Base-by-base conservation (phyloP, 2,888 invertebrate genomes). In the Amblyjoppa proteus region DNA sequence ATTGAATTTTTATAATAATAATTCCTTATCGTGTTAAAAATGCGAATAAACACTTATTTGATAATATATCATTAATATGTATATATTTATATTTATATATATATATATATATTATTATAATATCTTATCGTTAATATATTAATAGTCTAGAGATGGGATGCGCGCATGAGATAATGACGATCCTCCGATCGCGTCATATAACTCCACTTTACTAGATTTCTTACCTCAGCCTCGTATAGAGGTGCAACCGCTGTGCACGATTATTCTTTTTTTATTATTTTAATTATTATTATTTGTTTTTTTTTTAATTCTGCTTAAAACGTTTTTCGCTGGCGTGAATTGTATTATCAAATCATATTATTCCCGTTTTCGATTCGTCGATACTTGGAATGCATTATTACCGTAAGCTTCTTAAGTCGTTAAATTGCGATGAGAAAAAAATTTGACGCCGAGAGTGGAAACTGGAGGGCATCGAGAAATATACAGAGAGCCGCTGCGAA, bases 31-130 rank as follows among this genome's bases (percentile, higher is more conserved):
- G 90, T 92, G 90, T 92, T 92, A 93, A 93, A 93, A 93, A 93
- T 93, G 93, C 92, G 93, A 93, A 93, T 93, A 93, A 93, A 93
- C 93, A 93, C 93, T 93, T 93, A 93, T 91, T 90, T 89, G 90
- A 90, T 92, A 91, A 91, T 91, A 91, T 91, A 91, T 91, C 69
- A 85, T 85, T 83, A 74, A 74, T 74, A 73, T 83, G 81, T 84
- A 49, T 81, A 79, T 87, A 82, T 84, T 74, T 87, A 83, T 87
- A 84, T 80, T 41, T 68, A 77, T 87, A 90, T 90, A 90, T 89
- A 91, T 92, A 91, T 92, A 90, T 91, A 91, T 92, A 90, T 91
- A 91, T 92, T 92, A 92, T 93, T 90, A 90, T 91, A 90, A 91
- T 91, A 90, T 90, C 90, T 91, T 92, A 91, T 90, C 90, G 90